These are phyloP conservation scores for Galeopsomyia nigrocyanea DNA, from an alignment of 2,888 invertebrate genomes.

Conservation along the genomic window DNA sequence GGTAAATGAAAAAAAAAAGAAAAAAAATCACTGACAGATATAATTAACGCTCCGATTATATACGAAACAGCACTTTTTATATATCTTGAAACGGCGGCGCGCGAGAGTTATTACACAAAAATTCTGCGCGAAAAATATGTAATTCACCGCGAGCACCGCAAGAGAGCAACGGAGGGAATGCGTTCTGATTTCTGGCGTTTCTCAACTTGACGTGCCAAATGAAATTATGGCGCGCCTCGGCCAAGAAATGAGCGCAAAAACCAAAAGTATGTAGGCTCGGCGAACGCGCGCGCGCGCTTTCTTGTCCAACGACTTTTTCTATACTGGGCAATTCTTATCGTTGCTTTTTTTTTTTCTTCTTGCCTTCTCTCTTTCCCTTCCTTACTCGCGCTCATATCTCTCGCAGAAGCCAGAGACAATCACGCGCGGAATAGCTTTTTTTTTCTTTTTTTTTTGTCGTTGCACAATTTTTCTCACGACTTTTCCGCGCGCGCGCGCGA, in stretches of 20 bases:
- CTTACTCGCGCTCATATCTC: background rate
- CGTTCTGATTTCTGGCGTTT: slow-evolving; percentile 33
- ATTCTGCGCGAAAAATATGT: slow-evolving; percentile 6
- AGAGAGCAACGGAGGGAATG: slow-evolving; percentile 23
- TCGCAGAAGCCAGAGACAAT: slow-evolving; percentile 17
- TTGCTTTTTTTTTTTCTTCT: slow-evolving; percentile 9
- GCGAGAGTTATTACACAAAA: too few relatives aligned
- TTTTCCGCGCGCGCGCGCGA: background rate
- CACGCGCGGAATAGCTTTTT: background rate
- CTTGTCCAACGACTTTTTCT: slow-evolving; percentile 33
- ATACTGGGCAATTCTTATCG: too few relatives aligned
- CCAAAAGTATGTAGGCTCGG: slow-evolving; percentile 35
- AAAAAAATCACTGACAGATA: too few relatives aligned
- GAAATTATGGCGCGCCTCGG: slow-evolving; percentile 33
- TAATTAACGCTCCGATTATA: too few relatives aligned
- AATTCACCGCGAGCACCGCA: slow-evolving; percentile 8
- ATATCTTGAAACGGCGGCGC: too few relatives aligned
- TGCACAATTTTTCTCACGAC: too few relatives aligned
- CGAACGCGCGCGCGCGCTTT: slow-evolving; percentile 6
- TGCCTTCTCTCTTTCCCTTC: background rate
- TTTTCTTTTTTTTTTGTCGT: background rate
- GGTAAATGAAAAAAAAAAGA: too few relatives aligned
- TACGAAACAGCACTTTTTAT: too few relatives aligned
- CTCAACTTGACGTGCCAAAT: slow-evolving; percentile 28
- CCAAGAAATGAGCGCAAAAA: slow-evolving; percentile 43